Base-by-base conservation (phyloP, 2,888 invertebrate genomes). In the Hydriomena furcata region DNA sequence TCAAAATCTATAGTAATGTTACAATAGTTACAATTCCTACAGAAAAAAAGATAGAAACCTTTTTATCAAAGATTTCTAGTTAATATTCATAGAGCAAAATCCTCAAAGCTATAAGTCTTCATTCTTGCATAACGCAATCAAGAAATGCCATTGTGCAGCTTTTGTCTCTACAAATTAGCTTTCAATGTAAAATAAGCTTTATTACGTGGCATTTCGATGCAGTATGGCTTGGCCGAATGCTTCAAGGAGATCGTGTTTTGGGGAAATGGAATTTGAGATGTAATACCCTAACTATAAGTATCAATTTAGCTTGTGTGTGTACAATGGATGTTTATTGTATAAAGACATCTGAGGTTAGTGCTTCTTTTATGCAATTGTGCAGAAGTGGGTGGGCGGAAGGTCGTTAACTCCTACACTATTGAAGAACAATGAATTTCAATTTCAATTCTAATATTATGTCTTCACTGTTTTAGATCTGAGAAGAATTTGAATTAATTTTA, bases 61-160 rank as follows among this genome's bases (percentile, higher is more conserved):
- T 41, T 20, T 11, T 23, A 43, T 12, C 47, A 47, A 37, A 40
- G 8, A 30, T 28, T 42, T 10, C 31, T 52, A 25, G 40, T 60
- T 45, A 55, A 52, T 58, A 56, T 54, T 55, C 60, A 60, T 56
- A 50, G 48, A 31, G 25, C 25, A 27, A 57, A 57, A 55, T 56
- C 56, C 42, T 47, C 53, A 42, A 46, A 43, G 32, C 34, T 37
- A 41, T 34, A 37, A 38, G 41, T 51, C 55, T 42, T 47, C 59
- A 61, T 61, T 61, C 56, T 49, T 58, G 55, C 59, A 61, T 59
- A 55, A 35, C 51, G 56, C 51, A 58, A 58, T 56, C 54, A 48
- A 48, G 55, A 52, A 55, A 58, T 58, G 47, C 52, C 54, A 55
- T 40, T 47, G 48, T 53, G 32, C 24, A 27, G 10, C 13, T 5